Base-by-base conservation (phyloP, 2,113 vertebrate genomes). In the Cryptomyrus ogoouensis region DNA sequence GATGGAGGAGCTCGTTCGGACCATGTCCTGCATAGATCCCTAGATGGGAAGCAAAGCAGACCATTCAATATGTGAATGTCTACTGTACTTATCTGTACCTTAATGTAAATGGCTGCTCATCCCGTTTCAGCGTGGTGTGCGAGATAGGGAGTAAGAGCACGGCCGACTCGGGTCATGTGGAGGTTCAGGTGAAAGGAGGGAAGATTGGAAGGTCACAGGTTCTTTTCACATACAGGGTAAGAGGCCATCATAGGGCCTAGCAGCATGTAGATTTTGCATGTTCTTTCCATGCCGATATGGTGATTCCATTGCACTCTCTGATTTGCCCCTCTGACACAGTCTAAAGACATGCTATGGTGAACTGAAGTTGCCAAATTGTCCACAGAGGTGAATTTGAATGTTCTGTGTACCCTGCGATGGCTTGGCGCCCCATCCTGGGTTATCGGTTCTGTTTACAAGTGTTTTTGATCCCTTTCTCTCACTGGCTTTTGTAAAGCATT, bases 161-260 rank as follows among this genome's bases (percentile, higher is more conserved):
- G 19, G 53, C 66, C 5, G 0, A 35, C 19, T 3, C 21, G 0
- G 95, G 96, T 0, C 84, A 35, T 0, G 96, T 96, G 90, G 83
- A 83, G 62, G 91, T 96, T 1, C 89, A 93, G n/a, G 93, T 96
- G 7, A 93, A 94, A 1, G 95, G 94, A 62, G 87, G 56, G 35
- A 88, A 88, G 56, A 35, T 0, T 0, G 95, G 96, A 1, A 70
- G 0, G 0, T 97, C 96, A 0, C 1, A 85, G 3, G 93, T 94
- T 49, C 0, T 5, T 4, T 97, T 97, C 89, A 95, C 93, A 0
- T 97, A 96, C 24, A 94, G 95, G 94, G 96, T 97, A 92, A 94
- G 83, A 50, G 27, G 7, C 52, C 88, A 13, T 44, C 70, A 6
- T 5, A 3, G 0, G 7, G 58, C 3, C 21, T 47, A 27, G 42